These are phyloP conservation scores for Oostethus manadensis DNA, from an alignment of 2,113 vertebrate genomes.

Conservation along the genomic window DNA sequence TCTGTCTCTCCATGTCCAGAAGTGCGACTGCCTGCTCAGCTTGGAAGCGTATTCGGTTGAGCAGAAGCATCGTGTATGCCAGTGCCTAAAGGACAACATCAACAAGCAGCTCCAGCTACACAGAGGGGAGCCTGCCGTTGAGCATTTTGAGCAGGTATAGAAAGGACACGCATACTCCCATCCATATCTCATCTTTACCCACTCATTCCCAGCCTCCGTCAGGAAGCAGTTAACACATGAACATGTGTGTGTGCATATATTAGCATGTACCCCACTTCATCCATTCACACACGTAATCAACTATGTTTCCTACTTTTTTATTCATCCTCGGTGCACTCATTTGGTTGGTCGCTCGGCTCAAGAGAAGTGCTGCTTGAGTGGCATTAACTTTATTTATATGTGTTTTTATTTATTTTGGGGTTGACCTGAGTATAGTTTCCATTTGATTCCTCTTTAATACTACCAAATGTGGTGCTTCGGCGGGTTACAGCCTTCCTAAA, in stretches of 20 bases:
- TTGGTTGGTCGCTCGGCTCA: constrained; percentile 7
- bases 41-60: constrained; percentile 89
- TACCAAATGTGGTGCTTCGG: not conserved
- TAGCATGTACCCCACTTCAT: constrained; percentile 25
- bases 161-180: constrained; percentile 7
- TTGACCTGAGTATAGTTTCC: not conserved
- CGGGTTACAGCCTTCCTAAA: not conserved
- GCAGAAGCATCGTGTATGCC: constrained; percentile 92
- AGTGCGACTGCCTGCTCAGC: constrained; percentile 93
- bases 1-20: constrained; percentile 62
- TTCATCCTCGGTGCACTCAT: constrained; percentile 11
- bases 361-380: not conserved
- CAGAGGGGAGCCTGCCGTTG: constrained; percentile 61
- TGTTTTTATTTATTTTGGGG: not conserved
- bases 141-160: constrained; percentile 79
- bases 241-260: constrained; percentile 48
- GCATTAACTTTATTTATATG: not conserved
- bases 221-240: constrained; percentile 31
- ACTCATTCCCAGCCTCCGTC: constrained; percentile 7
- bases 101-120: constrained; percentile 84
- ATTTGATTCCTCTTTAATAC: not conserved
- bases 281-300: constrained; percentile 32
- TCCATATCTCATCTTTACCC: constrained; percentile 1
- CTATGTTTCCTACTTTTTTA: not conserved
- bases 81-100: constrained; percentile 93